Conservation (phyloP, 1,140 invertebrate species). For the Anastrepha ludens region DNA sequence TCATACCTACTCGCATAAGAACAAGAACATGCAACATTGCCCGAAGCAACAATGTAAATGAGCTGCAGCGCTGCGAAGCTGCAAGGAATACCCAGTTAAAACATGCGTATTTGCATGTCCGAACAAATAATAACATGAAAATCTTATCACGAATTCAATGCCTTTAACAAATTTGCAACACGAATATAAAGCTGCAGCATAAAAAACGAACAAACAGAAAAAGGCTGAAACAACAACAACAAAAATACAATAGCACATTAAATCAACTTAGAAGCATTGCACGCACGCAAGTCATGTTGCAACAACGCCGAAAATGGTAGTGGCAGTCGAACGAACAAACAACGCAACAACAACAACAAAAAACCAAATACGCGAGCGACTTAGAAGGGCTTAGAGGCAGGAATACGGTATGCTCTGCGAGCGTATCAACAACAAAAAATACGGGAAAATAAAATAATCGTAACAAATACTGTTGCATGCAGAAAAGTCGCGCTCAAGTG, state of each 20-base stretch:
- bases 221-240: slow-evolving; percentile 1
- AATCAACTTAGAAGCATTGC: slow-evolving; percentile 32
- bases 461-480: neutral
- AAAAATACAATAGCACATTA: slow-evolving; percentile 26
- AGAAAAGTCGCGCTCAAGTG: slow-evolving; percentile 23
- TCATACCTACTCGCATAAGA: too few relatives aligned
- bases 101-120: slow-evolving; percentile 57
- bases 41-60: slow-evolving; percentile 33
- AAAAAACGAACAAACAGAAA: neutral
- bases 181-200: neutral
- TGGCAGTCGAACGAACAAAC: neutral
- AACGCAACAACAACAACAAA: too few relatives aligned
- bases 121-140: slow-evolving; percentile 58
- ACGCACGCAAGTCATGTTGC: slow-evolving; percentile 50
- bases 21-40: slow-evolving; percentile 14
- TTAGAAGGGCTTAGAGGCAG: slow-evolving; percentile 38
- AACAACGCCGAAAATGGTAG: slow-evolving; percentile 45
- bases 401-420: neutral
- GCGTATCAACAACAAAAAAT: neutral
- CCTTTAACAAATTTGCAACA: slow-evolving; percentile 52
- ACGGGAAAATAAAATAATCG: neutral
- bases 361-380: neutral
- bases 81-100: neutral
- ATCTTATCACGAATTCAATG: slow-evolving; percentile 57
- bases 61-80: neutral